Base-by-base conservation (phyloP, 1,140 invertebrate species). In the Hypsibius dujardini region DNA sequence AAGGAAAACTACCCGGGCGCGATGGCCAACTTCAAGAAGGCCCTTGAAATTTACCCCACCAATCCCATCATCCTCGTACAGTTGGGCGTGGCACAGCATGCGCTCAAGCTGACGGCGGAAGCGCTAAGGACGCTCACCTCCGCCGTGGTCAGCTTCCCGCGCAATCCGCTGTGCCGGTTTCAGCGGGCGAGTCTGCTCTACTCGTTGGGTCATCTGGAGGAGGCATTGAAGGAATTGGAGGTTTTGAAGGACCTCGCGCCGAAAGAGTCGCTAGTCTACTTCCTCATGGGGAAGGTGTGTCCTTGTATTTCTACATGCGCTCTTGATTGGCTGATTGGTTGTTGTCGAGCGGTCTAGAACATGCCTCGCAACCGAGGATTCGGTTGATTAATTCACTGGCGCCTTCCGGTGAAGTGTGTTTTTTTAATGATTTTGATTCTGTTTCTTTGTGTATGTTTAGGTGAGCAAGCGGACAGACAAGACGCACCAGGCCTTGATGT, bases 231-330 rank as follows among this genome's bases (percentile, higher is more conserved):
- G 69, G 95, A 98, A 80, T 84, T 98, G 42, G 90, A 95, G 80
- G 90, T 95, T 78, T 83, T 99, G 46, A 96, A 95, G 81, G 87
- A 92, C 80, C 89, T 97, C 75, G 91, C 95, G 75, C 95, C 95
- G 73, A 94, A 95, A 82, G 95, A 98, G 82, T 95, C 93, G 75
- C 86, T 96, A 80, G 94, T 98, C 75, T 98, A 96, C 82, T 98
- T 96, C 84, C 85, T 98, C 74, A 90, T 96, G 80, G 95, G 94
- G 77, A 97, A 96, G 84, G 87, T 88, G 79, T 79, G 76, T 72
- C 76, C n/a, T n/a, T n/a, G n/a, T n/a, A n/a, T n/a, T n/a, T n/a
- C n/a, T n/a, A n/a, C n/a, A n/a, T n/a, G n/a, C n/a, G n/a, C n/a
- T n/a, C n/a, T n/a, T n/a, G n/a, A n/a, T n/a, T n/a, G n/a, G n/a